Percentiles rank a stretch among this genome's conserved stretches.
Conservation (phyloP, 2,888 invertebrate species). For the Eudasyphora cyanicolor region DNA sequence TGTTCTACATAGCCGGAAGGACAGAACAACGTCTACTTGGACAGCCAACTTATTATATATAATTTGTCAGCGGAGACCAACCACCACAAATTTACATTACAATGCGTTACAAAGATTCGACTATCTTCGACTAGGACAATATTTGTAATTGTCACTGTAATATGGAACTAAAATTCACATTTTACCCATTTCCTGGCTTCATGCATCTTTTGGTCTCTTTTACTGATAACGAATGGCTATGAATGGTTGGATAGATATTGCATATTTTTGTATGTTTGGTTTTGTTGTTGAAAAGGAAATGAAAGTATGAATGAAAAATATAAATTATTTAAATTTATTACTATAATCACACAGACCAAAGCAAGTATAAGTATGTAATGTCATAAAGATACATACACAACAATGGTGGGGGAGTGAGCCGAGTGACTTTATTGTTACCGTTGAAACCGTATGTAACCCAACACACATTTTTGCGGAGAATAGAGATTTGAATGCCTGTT, state of each 20-base stretch:
- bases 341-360: constrained; percentile 21
- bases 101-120: no score
- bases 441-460: not conserved
- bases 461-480: no score
- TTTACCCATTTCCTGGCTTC: no score
- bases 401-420: constrained; percentile 2
- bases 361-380: no score
- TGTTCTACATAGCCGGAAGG: no score
- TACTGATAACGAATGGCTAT: not conserved
- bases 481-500: not conserved
- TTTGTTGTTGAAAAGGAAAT: constrained; percentile 21
- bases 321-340: constrained; percentile 26
- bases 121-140: no score
- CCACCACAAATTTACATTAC: no score
- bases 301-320: constrained; percentile 19
- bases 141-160: no score
- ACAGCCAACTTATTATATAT: no score
- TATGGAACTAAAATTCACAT: no score
- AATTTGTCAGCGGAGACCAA: no score
- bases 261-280: not conserved
- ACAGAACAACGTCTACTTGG: no score
- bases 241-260: not conserved
- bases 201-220: not conserved
- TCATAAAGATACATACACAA: not conserved
- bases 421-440: not conserved